Base-by-base conservation (phyloP, 2,797 vertebrate species). In the Pristis pectinata region DNA sequence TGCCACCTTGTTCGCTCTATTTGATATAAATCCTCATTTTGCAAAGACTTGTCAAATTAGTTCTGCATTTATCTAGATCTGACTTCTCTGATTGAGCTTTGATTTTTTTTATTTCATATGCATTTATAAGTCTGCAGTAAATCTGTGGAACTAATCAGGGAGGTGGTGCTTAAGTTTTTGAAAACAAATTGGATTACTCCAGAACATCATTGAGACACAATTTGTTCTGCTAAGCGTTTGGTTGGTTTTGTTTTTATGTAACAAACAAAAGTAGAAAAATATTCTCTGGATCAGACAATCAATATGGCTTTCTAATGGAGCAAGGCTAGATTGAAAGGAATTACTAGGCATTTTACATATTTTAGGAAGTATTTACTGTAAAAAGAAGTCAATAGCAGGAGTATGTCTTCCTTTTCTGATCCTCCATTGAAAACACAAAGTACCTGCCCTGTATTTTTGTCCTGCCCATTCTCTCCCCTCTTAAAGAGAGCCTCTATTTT, bases 41-140 rank as follows among this genome's bases (percentile, higher is more conserved):
- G 41, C 34, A 41, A 70, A 70, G n/a, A 70, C 41, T 93, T 93
- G 67, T 93, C 61, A 93, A 59, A 59, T 87, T 93, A 70, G 64
- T 44, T 93, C 19, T 44, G 61, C 22, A 17, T 93, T 93, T 93
- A 74, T 70, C 67, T 72, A 15, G 9, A 49, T 72, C 67, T 74
- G 37, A 24, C 17, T 92, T 56, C 19, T 92, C n/a, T 64, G 89
- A 70, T 93, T 67, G 44, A 72, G 37, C 9, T 41, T 41, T 27
- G 41, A 74, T 93, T 61, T 61, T 59, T 59, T 61, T 61, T 74
- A 74, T 93, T 72, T 30, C 5, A 30, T 93, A 8, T 74, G n/a
- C 7, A 67, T 30, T 41, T 49, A 49, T 70, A 49, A 70, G 44
- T 72, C 91, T 70, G 22, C 24, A 49, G 24, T 49, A 61, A 1